Evolutionary conservation across 2,888 invertebrate genomes (phyloP).

Genomic region (Amphipoea oculea): DNA sequence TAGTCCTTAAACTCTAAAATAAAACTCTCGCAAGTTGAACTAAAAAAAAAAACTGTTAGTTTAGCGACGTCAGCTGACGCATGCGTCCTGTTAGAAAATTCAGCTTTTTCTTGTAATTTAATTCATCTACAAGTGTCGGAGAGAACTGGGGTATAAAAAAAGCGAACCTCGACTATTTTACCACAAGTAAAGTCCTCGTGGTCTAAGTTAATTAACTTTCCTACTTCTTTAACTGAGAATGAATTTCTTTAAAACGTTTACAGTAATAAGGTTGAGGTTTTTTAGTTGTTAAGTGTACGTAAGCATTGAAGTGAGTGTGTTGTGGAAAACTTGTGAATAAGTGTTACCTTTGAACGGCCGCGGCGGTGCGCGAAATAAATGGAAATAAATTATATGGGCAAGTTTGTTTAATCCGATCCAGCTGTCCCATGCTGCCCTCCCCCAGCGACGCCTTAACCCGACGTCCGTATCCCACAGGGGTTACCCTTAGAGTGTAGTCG

Average conservation of each 20-base stretch:
- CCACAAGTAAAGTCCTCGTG: slow-evolving; percentile 60
- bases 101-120: slow-evolving; percentile 72
- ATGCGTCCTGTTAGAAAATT: slow-evolving; percentile 58
- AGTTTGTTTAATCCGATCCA: too few relatives aligned
- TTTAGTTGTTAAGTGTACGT: slow-evolving; percentile 49
- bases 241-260: slow-evolving; percentile 67
- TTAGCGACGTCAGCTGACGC: slow-evolving; percentile 58
- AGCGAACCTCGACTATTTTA: slow-evolving; percentile 60
- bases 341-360: slow-evolving; percentile 2
- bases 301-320: slow-evolving; percentile 3
- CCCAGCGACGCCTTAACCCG: too few relatives aligned
- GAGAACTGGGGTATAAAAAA: slow-evolving; percentile 61
- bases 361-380: not conserved
- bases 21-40: slow-evolving; percentile 15
- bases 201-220: slow-evolving; percentile 73
- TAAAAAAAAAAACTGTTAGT: slow-evolving; percentile 19
- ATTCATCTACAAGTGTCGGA: slow-evolving; percentile 72
- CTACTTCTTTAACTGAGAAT: slow-evolving; percentile 58
- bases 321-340: not conserved
- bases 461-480: too few relatives aligned
- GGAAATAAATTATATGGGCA: not conserved
- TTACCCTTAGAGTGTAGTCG: too few relatives aligned
- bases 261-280: slow-evolving; percentile 58
- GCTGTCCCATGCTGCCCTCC: too few relatives aligned
- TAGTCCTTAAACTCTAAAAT: slow-evolving; percentile 33